These are phyloP conservation scores for Thecophora atra DNA, from an alignment of 2,888 invertebrate species.

Conservation along the genomic window DNA sequence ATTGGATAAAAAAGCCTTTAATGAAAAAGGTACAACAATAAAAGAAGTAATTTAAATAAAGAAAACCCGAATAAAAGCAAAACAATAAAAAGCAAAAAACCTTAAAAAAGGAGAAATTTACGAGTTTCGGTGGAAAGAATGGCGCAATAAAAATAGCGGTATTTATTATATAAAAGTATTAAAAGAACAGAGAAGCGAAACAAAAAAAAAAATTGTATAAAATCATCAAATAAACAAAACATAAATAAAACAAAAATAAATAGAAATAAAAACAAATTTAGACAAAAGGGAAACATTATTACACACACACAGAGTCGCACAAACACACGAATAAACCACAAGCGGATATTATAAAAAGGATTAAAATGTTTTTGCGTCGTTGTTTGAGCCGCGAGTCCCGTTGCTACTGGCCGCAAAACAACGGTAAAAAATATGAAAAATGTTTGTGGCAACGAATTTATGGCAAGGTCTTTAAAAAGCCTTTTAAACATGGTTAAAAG, in stretches of 20 bases:
- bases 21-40: no score
- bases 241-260: background rate
- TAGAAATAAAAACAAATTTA: no score
- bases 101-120: slow-evolving; percentile 10
- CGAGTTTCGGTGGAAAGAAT: slow-evolving; percentile 26
- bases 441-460: no score
- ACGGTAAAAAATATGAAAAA: slow-evolving; percentile 8
- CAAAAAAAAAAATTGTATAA: slow-evolving; percentile 1
- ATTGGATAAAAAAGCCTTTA: background rate
- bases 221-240: slow-evolving; percentile 5
- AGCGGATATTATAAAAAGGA: slow-evolving; percentile 42
- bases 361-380: slow-evolving; percentile 36
- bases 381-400: slow-evolving; percentile 6
- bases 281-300: no score
- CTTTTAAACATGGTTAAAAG: background rate
- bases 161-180: no score
- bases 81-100: background rate
- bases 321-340: background rate
- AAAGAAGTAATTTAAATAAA: slow-evolving; percentile 29
- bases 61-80: slow-evolving; percentile 23
- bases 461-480: background rate
- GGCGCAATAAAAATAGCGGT: background rate
- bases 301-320: no score
- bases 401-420: no score
- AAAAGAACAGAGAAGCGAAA: slow-evolving; percentile 1